Base-by-base conservation (phyloP, 2,888 invertebrate species). In the Harmothoe impar region DNA sequence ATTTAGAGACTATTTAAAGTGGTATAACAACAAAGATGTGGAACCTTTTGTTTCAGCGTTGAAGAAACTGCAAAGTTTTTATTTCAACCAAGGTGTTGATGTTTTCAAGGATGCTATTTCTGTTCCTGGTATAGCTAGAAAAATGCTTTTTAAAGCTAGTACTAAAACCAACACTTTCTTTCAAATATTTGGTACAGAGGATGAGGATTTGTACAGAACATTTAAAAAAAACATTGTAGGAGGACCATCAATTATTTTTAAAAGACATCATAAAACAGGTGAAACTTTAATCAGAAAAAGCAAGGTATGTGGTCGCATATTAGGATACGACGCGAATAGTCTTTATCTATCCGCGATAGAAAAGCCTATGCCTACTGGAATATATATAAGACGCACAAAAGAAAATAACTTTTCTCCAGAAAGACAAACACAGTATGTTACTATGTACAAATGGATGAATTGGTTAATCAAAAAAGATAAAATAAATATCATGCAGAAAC, bases 91-190 rank as follows among this genome's bases (percentile, higher is more conserved):
- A 31, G 52, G 52, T 20, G 17, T 88, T 7, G 88, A 88, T 88
- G 88, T 88, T 20, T 88, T 88, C 51, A 88, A 88, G 25, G 17
- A 10, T n/a, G 43, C 89, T 23, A 89, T 89, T n/a, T 72, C 72
- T 12, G 89, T 43, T 10, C 89, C 89, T 23, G 88, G 88, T 20
- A 88, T 88, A 10, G 88, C 88, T 54, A 88, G 88, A 54, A 25
- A 25, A 29, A 23, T 88, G 25, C 15, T 88, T 10, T 88, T 52
- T 54, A 25, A 54, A 17, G 54, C 88, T 20, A 54, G 52, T 51
- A n/a, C 7, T 5, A 20, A 23, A 23, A 7, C 25, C 17, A 12
- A 31, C 5, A 52, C 35, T 12, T n/a, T 10, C 52, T 77, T 77
- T 31, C 25, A n/a, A 29, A n/a, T 77, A 77, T 77, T 77, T 77